Evolutionary conservation across 1,140 invertebrate genomes (phyloP).

Genomic region (Scaptomyza montana): DNA sequence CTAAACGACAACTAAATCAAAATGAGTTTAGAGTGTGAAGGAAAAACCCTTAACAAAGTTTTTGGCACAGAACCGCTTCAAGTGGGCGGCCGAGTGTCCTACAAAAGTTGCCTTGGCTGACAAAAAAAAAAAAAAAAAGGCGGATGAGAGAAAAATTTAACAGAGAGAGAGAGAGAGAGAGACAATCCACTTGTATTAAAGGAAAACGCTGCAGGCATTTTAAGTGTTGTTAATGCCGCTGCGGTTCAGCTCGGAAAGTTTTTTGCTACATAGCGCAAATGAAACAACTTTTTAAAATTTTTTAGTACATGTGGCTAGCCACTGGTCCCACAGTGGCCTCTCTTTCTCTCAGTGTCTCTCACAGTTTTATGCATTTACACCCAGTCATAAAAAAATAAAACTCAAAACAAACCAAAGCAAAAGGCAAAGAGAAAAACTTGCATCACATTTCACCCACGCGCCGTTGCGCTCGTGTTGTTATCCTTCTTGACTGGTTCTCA

Average conservation of each 20-base stretch:
- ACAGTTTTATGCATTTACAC: constrained; percentile 70
- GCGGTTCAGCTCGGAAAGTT: constrained; percentile 64
- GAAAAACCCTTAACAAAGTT: constrained; percentile 52
- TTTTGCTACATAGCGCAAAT: constrained; percentile 57
- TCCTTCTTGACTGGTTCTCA: constrained; percentile 19
- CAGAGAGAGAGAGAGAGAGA: constrained; percentile 16
- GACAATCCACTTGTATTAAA: constrained; percentile 78
- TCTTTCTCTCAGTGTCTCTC: constrained; percentile 11
- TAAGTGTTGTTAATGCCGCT: constrained; percentile 77
- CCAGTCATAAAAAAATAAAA: constrained; percentile 59
- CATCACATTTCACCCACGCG: constrained; percentile 63
- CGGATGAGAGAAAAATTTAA: constrained; percentile 12
- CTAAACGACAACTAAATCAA: constrained; percentile 72
- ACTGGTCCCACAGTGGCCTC: constrained; percentile 22
- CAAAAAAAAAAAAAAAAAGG: constrained; percentile 13
- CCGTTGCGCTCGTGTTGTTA: constrained; percentile 50
- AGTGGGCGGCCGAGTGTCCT: constrained; percentile 52
- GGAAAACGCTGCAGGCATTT: constrained; percentile 79
- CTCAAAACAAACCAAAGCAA: constrained; percentile 49
- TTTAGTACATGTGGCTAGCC: constrained; percentile 44
- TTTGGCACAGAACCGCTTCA: constrained; percentile 47
- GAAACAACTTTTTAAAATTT: constrained; percentile 72
- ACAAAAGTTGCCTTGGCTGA: constrained; percentile 42
- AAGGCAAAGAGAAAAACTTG: constrained; percentile 53
- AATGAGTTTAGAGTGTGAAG: constrained; percentile 51